Evolutionary conservation across 2,797 vertebrate genomes (phyloP), one percentile per base, ranked within the genome.

Genomic region (Gymnodraco acuticeps): DNA sequence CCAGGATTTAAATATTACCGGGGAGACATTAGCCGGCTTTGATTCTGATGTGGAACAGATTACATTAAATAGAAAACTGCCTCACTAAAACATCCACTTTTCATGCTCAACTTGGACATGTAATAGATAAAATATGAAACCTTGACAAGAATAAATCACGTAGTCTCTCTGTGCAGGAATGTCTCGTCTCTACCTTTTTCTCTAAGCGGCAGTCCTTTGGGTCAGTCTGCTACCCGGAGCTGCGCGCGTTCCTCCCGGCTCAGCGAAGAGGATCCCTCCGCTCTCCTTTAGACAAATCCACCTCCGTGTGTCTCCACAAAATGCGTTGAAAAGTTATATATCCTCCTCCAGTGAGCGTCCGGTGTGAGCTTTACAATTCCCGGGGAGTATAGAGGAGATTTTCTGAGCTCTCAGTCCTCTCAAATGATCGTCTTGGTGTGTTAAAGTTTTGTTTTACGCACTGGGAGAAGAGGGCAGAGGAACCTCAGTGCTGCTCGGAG

Each of bases 401-500:
- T 78, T 47, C 48, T 8, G 62, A 23, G 67, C 75, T 71, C 70
- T 77, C 41, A 54, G 23, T 62, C 64, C 74, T 75, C 67, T 54
- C 38, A 70, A 55, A 73, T 43, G 20, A 72, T 73, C 64, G 84
- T 84, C 75, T 59, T 16, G 64, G 51, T 43, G 77, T 69, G 60
- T 74, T 68, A 54, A 95, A 94, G 87, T 93, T 94, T 92, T 91
- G 61, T 66, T 84, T 81, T 79, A 80, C 84, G 72, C 88, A 73
- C 82, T 64, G 63, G 75, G 69, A 76, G 56, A 55, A 42, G 41
- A 69, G 27, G 56, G 11, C 58, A 20, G 23, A 38, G 63, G 67
- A 68, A 27, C 69, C 15, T 72, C 47, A 33, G 58, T 52, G 78
- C 89, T 55, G 77, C 54, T 83, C 69, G 80, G 33, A 38, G 70